Base-by-base conservation (phyloP, 2,797 vertebrate genomes). In the Etheostoma perlongum region DNA sequence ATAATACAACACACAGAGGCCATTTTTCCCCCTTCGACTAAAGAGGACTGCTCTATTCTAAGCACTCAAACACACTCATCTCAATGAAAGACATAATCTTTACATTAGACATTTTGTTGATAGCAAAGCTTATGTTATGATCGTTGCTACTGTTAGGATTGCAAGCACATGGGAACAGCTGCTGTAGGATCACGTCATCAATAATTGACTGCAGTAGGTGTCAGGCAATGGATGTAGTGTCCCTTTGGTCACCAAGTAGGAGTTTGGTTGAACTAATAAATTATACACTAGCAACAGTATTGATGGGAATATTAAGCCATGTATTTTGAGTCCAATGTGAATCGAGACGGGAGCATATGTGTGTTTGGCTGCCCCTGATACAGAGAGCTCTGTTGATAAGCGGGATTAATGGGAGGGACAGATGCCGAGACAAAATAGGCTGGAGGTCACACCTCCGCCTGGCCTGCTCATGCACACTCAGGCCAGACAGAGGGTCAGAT, bases 371-470 rank as follows among this genome's bases (percentile, higher is more conserved):
- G 88, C 30, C 78, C 79, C 91, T 84, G 88, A 90, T 89, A 91
- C 81, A 76, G 64, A 79, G 80, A 88, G 92, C 90, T 89, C 86
- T 82, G 90, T 83, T 93, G 90, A 94, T 93, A 93, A 94, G 91
- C 83, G 63, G 91, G 94, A 95, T 93, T 95, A 95, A 89, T 88
- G 86, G 85, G 90, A 93, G 88, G 91, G 92, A 92, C 93, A 95
- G 90, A 94, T 93, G 93, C 89, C 83, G 80, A 92, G 92, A 94
- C 91, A 87, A 90, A 93, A 93, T 86, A 93, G 91, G 88, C 91
- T 91, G 89, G 86, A 93, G 93, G 93, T 93, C 91, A 94, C 91
- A 94, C 93, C 93, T 94, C 88, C 85, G 81, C 89, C 91, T 88
- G 87, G 81, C 89, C 91, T 89, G 87, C 77, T 78, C 81, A 46